Conservation (phyloP, 2,888 invertebrate species). For the Watsonalla cultraria region DNA sequence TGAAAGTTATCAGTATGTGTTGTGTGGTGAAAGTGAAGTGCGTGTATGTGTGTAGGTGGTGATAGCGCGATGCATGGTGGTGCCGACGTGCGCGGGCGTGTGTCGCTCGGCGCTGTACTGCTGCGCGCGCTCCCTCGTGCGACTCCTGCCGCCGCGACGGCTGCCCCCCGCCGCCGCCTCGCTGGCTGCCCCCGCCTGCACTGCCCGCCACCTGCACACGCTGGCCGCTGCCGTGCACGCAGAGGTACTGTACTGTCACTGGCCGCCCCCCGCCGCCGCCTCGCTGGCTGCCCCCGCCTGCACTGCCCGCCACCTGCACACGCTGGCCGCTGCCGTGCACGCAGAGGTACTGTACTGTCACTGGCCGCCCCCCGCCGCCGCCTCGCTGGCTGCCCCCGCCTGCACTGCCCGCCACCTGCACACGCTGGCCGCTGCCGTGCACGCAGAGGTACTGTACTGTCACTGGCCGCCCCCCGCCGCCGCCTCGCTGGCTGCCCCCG, state of each 20-base stretch:
- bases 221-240: background rate
- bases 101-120: conserved; percentile 47
- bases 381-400: background rate
- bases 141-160: conserved; percentile 22
- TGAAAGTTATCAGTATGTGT: background rate
- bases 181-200: background rate
- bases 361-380: too few relatives aligned
- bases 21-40: background rate
- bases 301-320: background rate
- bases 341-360: background rate
- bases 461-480: conserved; percentile 36
- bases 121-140: conserved; percentile 49
- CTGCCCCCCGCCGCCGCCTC: conserved; percentile 37
- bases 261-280: background rate
- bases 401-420: background rate
- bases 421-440: background rate
- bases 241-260: conserved; percentile 4
- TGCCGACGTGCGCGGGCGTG: conserved; percentile 39
- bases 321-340: background rate
- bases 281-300: background rate
- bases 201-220: conserved; percentile 3
- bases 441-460: background rate
- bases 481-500: conserved; percentile 6
- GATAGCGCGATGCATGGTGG: conserved; percentile 68
- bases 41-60: conserved; percentile 41